Conservation (phyloP, 1,140 invertebrate genomes). For the Drosophila funebris region DNA sequence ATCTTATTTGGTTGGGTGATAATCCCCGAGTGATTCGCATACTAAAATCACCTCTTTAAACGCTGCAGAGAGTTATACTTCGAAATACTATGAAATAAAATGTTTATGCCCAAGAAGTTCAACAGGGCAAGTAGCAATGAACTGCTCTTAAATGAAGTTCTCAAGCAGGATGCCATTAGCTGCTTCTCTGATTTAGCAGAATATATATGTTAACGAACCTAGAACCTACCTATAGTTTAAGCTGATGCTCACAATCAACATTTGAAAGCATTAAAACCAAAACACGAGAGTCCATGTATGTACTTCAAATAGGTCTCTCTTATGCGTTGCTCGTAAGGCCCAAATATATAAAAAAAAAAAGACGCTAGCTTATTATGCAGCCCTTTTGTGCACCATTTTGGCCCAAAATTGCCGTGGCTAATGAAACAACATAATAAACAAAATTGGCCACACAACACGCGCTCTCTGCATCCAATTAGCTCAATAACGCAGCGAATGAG, state of each 20-base stretch:
- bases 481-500: constrained; percentile 26
- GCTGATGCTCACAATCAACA: too few species aligned
- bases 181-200: not conserved
- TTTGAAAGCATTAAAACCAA: too few species aligned
- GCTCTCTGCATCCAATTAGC: constrained; percentile 57
- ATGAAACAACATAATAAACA: constrained; percentile 57
- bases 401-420: constrained; percentile 9
- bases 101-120: not conserved
- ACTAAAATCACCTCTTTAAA: constrained; percentile 40
- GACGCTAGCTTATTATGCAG: not conserved
- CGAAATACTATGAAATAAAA: constrained; percentile 13
- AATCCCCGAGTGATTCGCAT: constrained; percentile 25
- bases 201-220: too few species aligned
- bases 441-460: constrained; percentile 58
- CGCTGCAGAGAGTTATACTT: constrained; percentile 18
- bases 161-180: not conserved
- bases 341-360: too few species aligned
- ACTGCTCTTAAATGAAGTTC: not conserved
- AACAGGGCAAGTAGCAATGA: not conserved
- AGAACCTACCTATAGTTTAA: too few species aligned
- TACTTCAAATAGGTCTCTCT: not conserved
- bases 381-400: not conserved
- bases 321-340: not conserved
- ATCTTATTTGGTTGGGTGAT: constrained; percentile 22
- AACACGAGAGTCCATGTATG: not conserved